phyloP scores from a whole-genome alignment of 2,888 invertebrate species.

The Capitulum mitella region DNA sequence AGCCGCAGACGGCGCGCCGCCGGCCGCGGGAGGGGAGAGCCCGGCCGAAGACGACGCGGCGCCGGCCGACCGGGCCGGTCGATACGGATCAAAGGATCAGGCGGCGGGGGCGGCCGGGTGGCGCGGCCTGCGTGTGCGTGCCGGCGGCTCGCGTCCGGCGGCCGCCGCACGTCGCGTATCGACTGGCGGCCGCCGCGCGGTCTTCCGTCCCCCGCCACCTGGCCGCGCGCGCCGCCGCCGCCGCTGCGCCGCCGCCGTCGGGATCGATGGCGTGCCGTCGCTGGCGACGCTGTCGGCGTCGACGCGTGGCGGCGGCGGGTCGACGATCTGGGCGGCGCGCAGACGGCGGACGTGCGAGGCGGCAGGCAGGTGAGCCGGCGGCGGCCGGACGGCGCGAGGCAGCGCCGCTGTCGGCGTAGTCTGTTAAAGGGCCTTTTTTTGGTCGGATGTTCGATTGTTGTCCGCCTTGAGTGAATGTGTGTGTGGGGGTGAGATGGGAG shows the following conservation, averaged over 20 bases:
- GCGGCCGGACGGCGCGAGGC: not conserved
- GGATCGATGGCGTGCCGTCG: conserved; percentile 32
- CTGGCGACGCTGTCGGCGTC: conserved; percentile 29
- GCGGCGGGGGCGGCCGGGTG: too few relatives aligned
- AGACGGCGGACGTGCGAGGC: not conserved
- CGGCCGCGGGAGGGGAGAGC: not conserved
- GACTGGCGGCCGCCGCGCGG: not conserved
- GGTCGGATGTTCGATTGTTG: too few relatives aligned
- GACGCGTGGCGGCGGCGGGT: not conserved
- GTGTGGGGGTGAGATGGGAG: too few relatives aligned
- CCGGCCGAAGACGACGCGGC: not conserved
- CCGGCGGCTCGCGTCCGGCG: not conserved
- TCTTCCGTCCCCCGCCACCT: not conserved
- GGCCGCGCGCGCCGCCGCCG: not conserved
- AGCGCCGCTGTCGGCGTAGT: too few relatives aligned
- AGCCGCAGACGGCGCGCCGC: not conserved
- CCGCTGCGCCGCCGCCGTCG: conserved; percentile 32
- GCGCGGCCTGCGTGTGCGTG: too few relatives aligned
- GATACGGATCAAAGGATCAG: not conserved
- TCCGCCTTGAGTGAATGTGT: too few relatives aligned
- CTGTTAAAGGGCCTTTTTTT: too few relatives aligned
- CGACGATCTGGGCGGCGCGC: not conserved
- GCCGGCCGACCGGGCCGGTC: not conserved
- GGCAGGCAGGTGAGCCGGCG: not conserved
- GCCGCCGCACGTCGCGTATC: not conserved